Evolutionary conservation across 2,797 vertebrate species (phyloP), one percentile per base, ranked within the genome.

Genomic region (Chaenodraco wilsoni): DNA sequence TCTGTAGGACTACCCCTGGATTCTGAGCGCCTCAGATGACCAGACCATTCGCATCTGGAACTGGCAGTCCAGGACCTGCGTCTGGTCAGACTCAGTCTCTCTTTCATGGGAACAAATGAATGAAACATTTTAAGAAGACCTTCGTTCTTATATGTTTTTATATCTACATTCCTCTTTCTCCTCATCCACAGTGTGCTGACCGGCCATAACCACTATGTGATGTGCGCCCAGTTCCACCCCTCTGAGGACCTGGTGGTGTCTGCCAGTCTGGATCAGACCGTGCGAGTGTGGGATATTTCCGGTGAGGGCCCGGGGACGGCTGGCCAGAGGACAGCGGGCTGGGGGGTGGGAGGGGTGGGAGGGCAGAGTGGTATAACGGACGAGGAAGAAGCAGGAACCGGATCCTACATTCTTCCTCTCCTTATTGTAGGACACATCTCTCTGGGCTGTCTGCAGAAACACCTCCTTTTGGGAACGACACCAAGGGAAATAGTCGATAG

Each of bases 41-140:
- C 98, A 99, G 86, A 99, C 98, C 40, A 99, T 99, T 74, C 96
- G 97, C 0, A 97, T 99, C 79, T 99, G 97, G 98, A 99, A 99
- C 88, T 99, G 98, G 97, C 98, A 99, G 85, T 98, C 96, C 48
- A 95, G 98, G 79, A 99, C 98, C 31, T 99, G 97, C 48, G 98
- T 98, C 66, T 99, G 97, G 98, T 99, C 92, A 95, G 87, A 76
- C 2, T 16, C 5, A 31, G 15, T 4, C 19, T 19, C 2, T 45
- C n/a, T 21, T 31, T 11, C 48, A 1, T 3, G n/a, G 2, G 17
- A 23, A 41, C 2, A 10, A 9, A 10, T 8, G 15, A 0, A 16
- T 6, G n/a, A n/a, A 17, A 58, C 1, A 49, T 16, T 4, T 40
- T 1, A 48, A 43, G 11, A 31, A 33, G 0, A 40, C 5, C 10